Evolutionary conservation across 2,113 vertebrate species (phyloP), one percentile per base, ranked within the genome.

Genomic region (Myiozetetes cayanensis): DNA sequence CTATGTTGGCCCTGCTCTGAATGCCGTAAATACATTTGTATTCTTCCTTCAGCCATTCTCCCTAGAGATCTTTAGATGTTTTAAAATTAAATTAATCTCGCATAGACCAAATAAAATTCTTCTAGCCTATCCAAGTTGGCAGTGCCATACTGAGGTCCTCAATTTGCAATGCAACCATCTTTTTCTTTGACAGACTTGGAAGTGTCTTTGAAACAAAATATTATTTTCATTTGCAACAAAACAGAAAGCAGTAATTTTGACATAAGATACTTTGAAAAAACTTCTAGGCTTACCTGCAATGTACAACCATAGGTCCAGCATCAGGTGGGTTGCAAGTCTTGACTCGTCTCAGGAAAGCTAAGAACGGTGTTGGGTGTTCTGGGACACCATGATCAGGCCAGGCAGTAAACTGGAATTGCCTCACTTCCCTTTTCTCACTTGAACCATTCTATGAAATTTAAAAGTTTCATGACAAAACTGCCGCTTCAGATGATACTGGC

Each of bases 331-430:
- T 99, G 97, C 99, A 99, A 62, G 99, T 98, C 98, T 99, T 99
- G 84, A 99, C 99, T 96, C 99, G 98, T 87, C 99, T 96, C 77
- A 99, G 97, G 97, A 99, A 99, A 97, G 99, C 99, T 85, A 99
- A 97, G 90, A 99, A 99, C 0, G 99, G 99, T 31, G 99, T 99
- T 30, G 99, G 99, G 91, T 99, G 99, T 72, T 99, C 99, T 9
- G 99, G 99, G 61, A 99, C 99, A 37, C 99, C 99, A 11, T 99
- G 99, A 95, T 99, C 99, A n/a, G 99, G 99, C 99, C 99, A 99
- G 61, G 99, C 99, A 50, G 99, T 99, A 97, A 99, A 99, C 98
- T 99, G 99, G 96, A 99, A 99, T 95, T 99, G 99, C 74, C 99
- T 98, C 79, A 99, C 99, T 98, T 99, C 99, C 76, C 99, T 98